Evolutionary conservation across 1,140 invertebrate species (phyloP), one percentile per base, ranked within the genome.

Genomic region (Drosophila ficusphila): DNA sequence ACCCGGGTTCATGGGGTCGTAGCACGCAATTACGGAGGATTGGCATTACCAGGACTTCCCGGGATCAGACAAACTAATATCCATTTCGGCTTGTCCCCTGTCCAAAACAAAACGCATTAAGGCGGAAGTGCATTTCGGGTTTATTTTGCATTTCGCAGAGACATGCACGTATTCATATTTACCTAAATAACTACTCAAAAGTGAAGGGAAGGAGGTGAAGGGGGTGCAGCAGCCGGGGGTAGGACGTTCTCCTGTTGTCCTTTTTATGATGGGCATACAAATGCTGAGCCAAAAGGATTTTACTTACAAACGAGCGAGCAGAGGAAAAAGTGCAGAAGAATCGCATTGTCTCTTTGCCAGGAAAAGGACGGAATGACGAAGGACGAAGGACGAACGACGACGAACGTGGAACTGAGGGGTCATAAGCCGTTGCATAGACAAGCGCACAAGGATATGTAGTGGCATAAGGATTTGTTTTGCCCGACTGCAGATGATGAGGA

Each of bases 221-320:
- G n/a, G n/a, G n/a, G n/a, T n/a, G n/a, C n/a, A n/a, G n/a, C n/a
- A n/a, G n/a, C n/a, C 7, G 16, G 52, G 12, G 29, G 27, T 6
- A 39, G 16, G 49, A 7, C 33, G 5, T 34, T 14, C 48, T 58
- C 51, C 56, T 74, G 79, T 74, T 82, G 78, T 82, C 68, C 79
- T 82, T 82, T 82, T 82, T 74, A 83, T 74, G 74, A 61, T 51
- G 60, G 61, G 73, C 65, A 69, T 68, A 69, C 75, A 53, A 76
- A 81, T 77, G 64, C 65, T 82, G 78, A 62, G 67, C 78, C 64
- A 82, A 82, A 81, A 65, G 69, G 81, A 79, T 67, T 82, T 82
- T 83, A 54, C 78, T 82, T 82, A 83, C 79, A 83, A 82, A 74
- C 79, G 78, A 82, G 79, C 79, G 68, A 82, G 79, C 74, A 68